A percentile compares a stretch with the other conserved stretches of the same genome.
phyloP scores from a whole-genome alignment of 2,888 invertebrate species.

The Lymantria dispar region DNA sequence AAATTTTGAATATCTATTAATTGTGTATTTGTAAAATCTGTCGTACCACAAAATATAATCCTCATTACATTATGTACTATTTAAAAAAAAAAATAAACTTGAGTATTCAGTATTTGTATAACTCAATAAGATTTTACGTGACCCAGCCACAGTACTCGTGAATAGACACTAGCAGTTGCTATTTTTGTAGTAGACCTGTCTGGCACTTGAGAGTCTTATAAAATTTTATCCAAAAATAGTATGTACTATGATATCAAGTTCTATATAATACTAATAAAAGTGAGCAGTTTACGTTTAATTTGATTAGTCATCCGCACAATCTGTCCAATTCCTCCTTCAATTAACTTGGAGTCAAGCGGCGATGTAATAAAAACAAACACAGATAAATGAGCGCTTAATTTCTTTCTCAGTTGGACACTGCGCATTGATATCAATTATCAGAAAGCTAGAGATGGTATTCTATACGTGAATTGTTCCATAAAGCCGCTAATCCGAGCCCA shows the following conservation, averaged over 20 bases:
- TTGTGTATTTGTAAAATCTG: too few relatives aligned
- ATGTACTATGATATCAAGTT: not conserved
- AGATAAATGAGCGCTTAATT: conserved; percentile 64
- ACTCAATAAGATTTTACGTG: too few relatives aligned
- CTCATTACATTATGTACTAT: too few relatives aligned
- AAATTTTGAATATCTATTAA: too few relatives aligned
- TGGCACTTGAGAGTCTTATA: too few relatives aligned
- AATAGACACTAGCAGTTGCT: too few relatives aligned
- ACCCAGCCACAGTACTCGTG: too few relatives aligned
- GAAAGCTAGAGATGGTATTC: conserved; percentile 56
- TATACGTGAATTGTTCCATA: conserved; percentile 72
- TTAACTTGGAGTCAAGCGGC: conserved; percentile 48
- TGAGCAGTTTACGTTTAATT: conserved; percentile 27
- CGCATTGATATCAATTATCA: conserved; percentile 79
- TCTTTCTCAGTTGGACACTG: conserved; percentile 55
- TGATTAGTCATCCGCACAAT: conserved; percentile 37
- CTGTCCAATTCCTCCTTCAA: conserved; percentile 37
- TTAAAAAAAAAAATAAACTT: too few relatives aligned
- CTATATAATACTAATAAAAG: conserved; percentile 20
- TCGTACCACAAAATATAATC: too few relatives aligned
- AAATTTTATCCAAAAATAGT: too few relatives aligned
- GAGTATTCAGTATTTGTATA: too few relatives aligned
- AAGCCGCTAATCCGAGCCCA: conserved; percentile 74
- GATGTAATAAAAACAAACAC: conserved; percentile 55
- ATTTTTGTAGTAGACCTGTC: too few relatives aligned